phyloP scores from a whole-genome alignment of 2,797 vertebrate genomes.

The Strix occidentalis region DNA sequence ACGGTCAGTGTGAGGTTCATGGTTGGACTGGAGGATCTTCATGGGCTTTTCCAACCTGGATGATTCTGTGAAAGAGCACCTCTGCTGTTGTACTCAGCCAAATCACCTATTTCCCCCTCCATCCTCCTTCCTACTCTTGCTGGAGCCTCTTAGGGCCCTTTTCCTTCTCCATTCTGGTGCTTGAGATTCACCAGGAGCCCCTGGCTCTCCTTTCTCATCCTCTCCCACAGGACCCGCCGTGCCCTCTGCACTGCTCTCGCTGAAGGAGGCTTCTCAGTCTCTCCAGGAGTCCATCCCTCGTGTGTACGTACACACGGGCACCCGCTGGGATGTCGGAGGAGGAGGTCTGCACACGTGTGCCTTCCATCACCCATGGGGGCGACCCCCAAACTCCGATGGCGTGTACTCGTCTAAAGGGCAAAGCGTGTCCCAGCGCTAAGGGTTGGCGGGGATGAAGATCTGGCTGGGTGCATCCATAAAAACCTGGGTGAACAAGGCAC shows the following conservation, averaged over 20 bases:
- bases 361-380: fast-evolving
- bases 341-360: fast-evolving
- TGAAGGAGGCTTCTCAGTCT: neutral
- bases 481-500: neutral
- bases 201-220: neutral
- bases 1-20: too few relatives aligned
- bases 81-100: neutral
- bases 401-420: neutral
- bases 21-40: too few relatives aligned
- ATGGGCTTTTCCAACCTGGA: too few relatives aligned
- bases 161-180: neutral
- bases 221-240: neutral
- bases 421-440: neutral
- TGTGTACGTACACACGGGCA: too few relatives aligned
- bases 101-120: neutral
- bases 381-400: fast-evolving
- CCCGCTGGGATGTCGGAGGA: fast-evolving
- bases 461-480: neutral
- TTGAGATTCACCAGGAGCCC: neutral
- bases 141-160: neutral
- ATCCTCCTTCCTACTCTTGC: neutral
- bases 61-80: neutral
- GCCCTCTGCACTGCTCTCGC: too few relatives aligned
- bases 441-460: neutral
- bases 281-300: neutral